Evolutionary conservation across 2,888 invertebrate species (phyloP).

Genomic region (Ormyrus pomaceus): DNA sequence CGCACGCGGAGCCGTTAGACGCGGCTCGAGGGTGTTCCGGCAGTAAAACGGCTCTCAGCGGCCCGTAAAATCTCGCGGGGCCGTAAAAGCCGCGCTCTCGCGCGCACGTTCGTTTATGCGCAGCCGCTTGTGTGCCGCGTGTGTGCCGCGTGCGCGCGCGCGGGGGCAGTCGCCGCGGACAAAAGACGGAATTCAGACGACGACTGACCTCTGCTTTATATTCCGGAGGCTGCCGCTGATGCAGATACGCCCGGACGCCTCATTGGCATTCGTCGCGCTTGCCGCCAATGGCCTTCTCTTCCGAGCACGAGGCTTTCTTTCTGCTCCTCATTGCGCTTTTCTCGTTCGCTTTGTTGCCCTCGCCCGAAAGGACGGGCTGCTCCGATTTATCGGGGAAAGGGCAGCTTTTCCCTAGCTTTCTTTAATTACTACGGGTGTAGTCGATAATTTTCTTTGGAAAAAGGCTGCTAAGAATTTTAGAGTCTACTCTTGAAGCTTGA

Average conservation of each 20-base stretch:
- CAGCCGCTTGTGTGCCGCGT: too few species aligned
- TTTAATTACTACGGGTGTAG: too few species aligned
- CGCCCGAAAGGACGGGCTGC: not conserved
- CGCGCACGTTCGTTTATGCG: not conserved
- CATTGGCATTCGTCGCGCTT: slow-evolving; percentile 40
- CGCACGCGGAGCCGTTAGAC: too few species aligned
- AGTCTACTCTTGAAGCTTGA: too few species aligned
- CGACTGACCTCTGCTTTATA: slow-evolving; percentile 55
- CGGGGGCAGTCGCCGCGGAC: not conserved
- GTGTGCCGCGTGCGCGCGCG: too few species aligned
- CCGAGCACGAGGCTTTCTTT: not conserved
- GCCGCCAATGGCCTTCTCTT: not conserved
- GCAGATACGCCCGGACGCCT: slow-evolving; percentile 25
- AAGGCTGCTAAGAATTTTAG: too few species aligned
- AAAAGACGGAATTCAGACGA: slow-evolving; percentile 24
- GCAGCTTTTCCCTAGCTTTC: too few species aligned
- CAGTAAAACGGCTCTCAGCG: not conserved
- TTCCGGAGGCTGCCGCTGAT: slow-evolving; percentile 33
- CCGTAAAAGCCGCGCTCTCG: not conserved
- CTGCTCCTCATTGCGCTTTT: not conserved
- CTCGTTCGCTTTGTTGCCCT: not conserved
- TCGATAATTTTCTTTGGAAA: too few species aligned
- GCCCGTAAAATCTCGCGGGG: slow-evolving; percentile 22
- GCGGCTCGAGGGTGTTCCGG: not conserved
- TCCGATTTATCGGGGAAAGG: slow-evolving; percentile 12